phyloP scores from a whole-genome alignment of 1,140 invertebrate genomes.

The Akabosia matsudoensis region DNA sequence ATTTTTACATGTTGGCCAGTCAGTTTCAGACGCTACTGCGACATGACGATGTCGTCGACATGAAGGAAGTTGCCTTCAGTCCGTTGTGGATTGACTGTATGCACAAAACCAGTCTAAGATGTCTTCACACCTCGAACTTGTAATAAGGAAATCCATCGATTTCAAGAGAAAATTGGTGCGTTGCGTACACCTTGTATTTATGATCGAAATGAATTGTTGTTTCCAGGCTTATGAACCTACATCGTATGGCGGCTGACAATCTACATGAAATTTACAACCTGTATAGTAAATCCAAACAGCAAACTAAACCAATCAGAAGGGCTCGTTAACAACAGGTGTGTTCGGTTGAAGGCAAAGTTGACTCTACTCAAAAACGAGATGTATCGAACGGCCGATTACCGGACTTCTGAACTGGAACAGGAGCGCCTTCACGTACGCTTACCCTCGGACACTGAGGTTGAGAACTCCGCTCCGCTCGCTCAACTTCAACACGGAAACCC shows the following conservation, averaged over 20 bases:
- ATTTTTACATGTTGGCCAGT: slow-evolving; percentile 34
- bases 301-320: slow-evolving; percentile 28
- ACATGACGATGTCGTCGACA: slow-evolving; percentile 42
- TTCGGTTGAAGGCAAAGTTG: slow-evolving; percentile 39
- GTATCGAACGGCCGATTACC: too few relatives aligned
- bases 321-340: slow-evolving; percentile 37
- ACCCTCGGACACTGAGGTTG: too few relatives aligned
- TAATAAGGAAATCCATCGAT: too few relatives aligned
- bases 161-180: too few relatives aligned
- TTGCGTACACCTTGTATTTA: too few relatives aligned
- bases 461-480: too few relatives aligned
- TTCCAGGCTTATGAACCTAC: too few relatives aligned
- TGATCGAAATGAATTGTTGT: too few relatives aligned
- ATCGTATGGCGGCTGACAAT: slow-evolving; percentile 36
- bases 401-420: too few relatives aligned
- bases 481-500: too few relatives aligned
- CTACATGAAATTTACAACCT: slow-evolving; percentile 22
- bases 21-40: slow-evolving; percentile 39
- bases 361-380: slow-evolving; percentile 35
- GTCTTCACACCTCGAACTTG: slow-evolving; percentile 39
- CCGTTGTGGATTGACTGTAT: slow-evolving; percentile 42
- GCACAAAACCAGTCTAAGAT: slow-evolving; percentile 26
- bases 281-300: slow-evolving; percentile 10
- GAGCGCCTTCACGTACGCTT: too few relatives aligned
- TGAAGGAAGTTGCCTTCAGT: slow-evolving; percentile 29